Conservation (phyloP, 2,797 vertebrate genomes). For the Parauchenoglanis punctatus region DNA sequence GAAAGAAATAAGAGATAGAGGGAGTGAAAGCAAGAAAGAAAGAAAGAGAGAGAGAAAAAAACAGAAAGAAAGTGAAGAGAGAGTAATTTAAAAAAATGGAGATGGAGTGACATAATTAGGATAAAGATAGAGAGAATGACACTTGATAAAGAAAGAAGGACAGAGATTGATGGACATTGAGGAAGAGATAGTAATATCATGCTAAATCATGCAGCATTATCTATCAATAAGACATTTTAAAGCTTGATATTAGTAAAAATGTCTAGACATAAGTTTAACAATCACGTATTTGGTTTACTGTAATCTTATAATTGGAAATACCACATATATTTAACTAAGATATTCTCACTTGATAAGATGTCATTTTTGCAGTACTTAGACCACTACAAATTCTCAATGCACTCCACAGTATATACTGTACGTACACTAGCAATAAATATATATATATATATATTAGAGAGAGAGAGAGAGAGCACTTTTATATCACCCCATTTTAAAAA, state of each 20-base stretch:
- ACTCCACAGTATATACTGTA: no score
- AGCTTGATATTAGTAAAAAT: not conserved
- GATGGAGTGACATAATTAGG: not conserved
- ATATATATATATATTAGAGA: no score
- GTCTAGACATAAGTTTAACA: no score
- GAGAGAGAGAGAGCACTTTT: no score
- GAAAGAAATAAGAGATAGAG: slow-evolving; percentile 11
- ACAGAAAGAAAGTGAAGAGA: not conserved
- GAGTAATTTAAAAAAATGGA: not conserved
- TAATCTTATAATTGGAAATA: no score
- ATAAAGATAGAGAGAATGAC: not conserved
- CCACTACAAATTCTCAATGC: no score
- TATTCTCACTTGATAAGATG: no score
- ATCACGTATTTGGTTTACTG: no score
- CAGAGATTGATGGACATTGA: not conserved
- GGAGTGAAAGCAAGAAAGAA: slow-evolving; percentile 20
- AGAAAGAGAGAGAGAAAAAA: not conserved
- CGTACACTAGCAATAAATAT: no score
- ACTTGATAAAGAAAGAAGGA: not conserved
- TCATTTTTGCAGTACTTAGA: no score
- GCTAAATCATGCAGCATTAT: no score
- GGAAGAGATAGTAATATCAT: not conserved
- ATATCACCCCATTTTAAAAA: not conserved
- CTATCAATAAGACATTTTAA: not conserved
- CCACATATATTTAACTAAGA: no score